Evolutionary conservation across 92 coral and sea anemone species (phyloP).

Genomic region (Umimayanthus kanabou): DNA sequence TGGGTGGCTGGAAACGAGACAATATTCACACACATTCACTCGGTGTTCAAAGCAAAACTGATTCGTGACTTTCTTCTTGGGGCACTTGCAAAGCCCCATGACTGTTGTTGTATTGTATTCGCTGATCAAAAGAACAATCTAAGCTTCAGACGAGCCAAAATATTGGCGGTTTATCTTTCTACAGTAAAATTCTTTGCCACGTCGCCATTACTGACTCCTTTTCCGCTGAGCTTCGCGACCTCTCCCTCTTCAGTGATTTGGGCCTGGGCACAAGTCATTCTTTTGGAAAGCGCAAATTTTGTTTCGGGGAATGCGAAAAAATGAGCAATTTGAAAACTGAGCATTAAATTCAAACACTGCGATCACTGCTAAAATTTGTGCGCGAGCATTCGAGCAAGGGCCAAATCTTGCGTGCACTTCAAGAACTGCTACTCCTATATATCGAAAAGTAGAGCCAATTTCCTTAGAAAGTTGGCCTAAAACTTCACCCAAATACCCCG

Average conservation of each 20-base stretch:
- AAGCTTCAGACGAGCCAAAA: neutral
- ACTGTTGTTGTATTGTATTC: neutral
- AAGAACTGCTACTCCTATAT: no score
- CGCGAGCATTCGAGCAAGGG: no score
- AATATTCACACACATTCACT: slow-evolving; percentile 96
- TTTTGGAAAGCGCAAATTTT: no score
- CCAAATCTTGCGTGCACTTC: no score
- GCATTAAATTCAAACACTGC: no score
- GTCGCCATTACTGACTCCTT: slow-evolving; percentile 73
- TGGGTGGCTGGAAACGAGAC: slow-evolving; percentile 89
- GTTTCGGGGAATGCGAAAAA: no score
- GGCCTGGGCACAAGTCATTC: neutral
- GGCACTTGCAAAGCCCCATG: slow-evolving; percentile 98
- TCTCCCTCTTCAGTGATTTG: neutral
- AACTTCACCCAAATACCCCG: no score
- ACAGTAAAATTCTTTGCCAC: slow-evolving; percentile 63
- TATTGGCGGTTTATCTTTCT: neutral
- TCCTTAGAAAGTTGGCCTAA: no score
- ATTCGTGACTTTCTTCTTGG: slow-evolving; percentile 98
- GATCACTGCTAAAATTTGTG: no score
- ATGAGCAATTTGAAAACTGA: no score
- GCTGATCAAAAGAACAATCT: neutral
- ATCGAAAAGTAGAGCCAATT: no score
- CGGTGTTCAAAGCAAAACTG: slow-evolving; percentile 99
- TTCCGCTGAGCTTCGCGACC: slow-evolving; percentile 18